Evolutionary conservation across 2,888 invertebrate genomes (phyloP).

Genomic region (Trissonchulus sp.): DNA sequence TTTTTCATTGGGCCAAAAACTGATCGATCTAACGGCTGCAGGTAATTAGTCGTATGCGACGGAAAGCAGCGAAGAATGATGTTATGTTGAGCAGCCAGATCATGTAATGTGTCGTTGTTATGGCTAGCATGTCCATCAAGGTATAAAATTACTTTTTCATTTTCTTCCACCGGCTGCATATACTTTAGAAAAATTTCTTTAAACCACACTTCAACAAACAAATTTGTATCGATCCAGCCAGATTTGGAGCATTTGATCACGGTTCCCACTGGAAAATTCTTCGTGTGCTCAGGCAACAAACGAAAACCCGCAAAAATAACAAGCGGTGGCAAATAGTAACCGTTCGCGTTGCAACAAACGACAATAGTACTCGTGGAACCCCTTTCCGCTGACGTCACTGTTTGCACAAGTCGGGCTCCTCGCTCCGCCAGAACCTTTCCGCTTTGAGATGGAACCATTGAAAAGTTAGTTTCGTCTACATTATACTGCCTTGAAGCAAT

Average conservation of each 20-base stretch:
- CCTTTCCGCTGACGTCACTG: conserved; percentile 12
- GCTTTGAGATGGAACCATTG: not conserved
- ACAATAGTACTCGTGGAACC: conserved; percentile 21
- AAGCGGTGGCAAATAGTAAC: conserved; percentile 9
- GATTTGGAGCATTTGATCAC: not conserved
- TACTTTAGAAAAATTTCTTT: not conserved
- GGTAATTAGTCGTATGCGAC: not conserved
- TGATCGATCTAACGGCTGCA: not conserved
- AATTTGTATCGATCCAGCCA: conserved; percentile 18
- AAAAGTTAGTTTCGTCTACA: conserved; percentile 1
- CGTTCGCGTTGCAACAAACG: conserved; percentile 15
- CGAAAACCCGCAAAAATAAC: conserved; percentile 7
- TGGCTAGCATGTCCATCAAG: not conserved
- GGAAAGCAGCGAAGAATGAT: not conserved
- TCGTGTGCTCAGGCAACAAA: not conserved
- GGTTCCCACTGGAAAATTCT: not conserved
- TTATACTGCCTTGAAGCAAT: not conserved
- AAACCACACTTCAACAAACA: not conserved
- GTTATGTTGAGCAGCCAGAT: not conserved
- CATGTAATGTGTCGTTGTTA: not conserved
- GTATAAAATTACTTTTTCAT: not conserved
- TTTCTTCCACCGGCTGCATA: not conserved
- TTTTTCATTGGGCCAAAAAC: not conserved
- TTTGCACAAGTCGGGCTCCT: not conserved
- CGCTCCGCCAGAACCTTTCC: not conserved